Evolutionary conservation across 2,888 invertebrate genomes (phyloP), one percentile per base, ranked within the genome.

Genomic region (Yponomeuta sedellus): DNA sequence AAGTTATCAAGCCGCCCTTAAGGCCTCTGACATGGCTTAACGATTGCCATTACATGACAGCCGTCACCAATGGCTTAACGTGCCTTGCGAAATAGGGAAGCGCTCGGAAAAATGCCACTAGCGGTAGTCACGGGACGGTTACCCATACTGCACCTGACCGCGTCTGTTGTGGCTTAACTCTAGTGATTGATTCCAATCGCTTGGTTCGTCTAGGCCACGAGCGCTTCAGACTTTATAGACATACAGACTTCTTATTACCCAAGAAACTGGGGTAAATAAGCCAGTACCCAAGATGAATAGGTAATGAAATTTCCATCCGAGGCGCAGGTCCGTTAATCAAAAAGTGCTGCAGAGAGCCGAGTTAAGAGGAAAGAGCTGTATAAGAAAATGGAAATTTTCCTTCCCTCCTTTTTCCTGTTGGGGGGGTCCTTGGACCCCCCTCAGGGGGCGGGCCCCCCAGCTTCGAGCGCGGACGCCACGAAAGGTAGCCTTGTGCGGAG

Each of bases 381-480:
- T 12, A 89, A 89, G 89, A 89, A 89, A 89, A 89, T 89, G 89
- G 89, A 91, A 91, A 91, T 91, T 90, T 91, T 89, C 87, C 90
- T 81, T 82, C 90, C 90, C 90, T 91, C 90, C 90, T 91, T 91
- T 90, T 91, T 91, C 90, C 90, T 90, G 90, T 89, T 83, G 59
- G 80, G 79, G 78, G 77, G 25, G 25, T 25, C 75, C 78, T 75
- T 77, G 61, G 80, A 78, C 76, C 78, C 75, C 74, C 72, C 71
- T 74, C 73, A 4, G 25, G 59, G 12, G 20, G 59, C 22, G 58
- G 58, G 19, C 20, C 58, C 28, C 28, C 22, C 22, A 6, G 11
- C 16, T 19, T 0, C 6, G n/a, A 20, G 59, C 58, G 58, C 22
- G 12, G 22, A n/a, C 10, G 10, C 2, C 58, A 10, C 11, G 20